phyloP scores from a whole-genome alignment of 1,140 invertebrate genomes.

The Drosophila novamexicana region DNA sequence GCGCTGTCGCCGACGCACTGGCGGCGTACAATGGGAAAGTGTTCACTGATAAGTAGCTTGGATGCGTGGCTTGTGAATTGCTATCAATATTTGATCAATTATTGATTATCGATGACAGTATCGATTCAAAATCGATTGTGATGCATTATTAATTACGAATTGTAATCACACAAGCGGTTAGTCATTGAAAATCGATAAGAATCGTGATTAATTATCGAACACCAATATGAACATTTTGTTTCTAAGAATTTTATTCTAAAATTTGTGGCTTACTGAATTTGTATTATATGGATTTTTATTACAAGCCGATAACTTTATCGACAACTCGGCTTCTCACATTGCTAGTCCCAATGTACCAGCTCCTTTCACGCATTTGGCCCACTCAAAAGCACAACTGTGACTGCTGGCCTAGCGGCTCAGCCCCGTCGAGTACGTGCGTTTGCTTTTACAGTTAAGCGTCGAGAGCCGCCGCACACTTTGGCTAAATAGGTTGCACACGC shows the following conservation, averaged over 20 bases:
- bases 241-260: too few species aligned
- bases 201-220: too few species aligned
- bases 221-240: too few species aligned
- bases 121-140: too few species aligned
- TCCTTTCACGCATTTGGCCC: constrained; percentile 34
- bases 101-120: neutral
- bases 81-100: neutral
- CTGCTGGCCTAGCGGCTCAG: constrained; percentile 17
- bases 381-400: constrained; percentile 7
- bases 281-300: neutral
- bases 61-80: neutral
- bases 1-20: constrained; percentile 28
- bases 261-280: too few species aligned
- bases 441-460: constrained; percentile 72
- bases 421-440: constrained; percentile 65
- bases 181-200: too few species aligned
- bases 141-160: too few species aligned
- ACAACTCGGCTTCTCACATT: neutral
- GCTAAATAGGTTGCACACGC: constrained; percentile 67
- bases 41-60: neutral
- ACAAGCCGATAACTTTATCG: neutral
- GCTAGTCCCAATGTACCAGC: constrained; percentile 38
- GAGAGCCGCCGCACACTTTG: constrained; percentile 46
- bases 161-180: too few species aligned
- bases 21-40: constrained; percentile 42